phyloP scores from a whole-genome alignment of 2,888 invertebrate species.

The Hypomecis punctinalis region DNA sequence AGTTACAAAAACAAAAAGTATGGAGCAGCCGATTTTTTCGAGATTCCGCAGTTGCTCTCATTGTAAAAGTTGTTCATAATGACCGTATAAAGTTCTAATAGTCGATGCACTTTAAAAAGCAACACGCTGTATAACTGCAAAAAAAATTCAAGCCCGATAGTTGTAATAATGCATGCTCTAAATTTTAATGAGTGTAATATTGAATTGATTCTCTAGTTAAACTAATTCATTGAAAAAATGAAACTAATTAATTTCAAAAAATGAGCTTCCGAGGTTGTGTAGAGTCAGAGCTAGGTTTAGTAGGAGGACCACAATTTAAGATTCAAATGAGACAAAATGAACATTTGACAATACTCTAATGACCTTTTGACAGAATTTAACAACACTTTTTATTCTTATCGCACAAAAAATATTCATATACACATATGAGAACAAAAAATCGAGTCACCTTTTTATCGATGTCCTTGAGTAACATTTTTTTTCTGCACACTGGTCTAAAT shows the following conservation, averaged over 20 bases:
- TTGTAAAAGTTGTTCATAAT: no score
- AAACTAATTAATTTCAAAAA: conserved; percentile 30
- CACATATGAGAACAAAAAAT: conserved; percentile 11
- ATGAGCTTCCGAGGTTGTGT: conserved; percentile 81
- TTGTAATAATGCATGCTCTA: not conserved
- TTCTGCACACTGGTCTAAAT: no score
- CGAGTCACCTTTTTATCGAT: conserved; percentile 10
- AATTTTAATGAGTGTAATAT: not conserved
- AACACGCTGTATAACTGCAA: no score
- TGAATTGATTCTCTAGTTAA: no score
- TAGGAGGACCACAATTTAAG: conserved; percentile 59
- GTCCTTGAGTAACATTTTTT: no score
- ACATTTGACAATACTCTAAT: conserved; percentile 76
- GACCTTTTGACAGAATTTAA: conserved; percentile 71
- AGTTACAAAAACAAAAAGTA: no score
- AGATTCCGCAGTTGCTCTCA: no score
- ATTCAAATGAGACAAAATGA: conserved; percentile 58
- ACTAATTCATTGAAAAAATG: no score
- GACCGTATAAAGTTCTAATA: no score
- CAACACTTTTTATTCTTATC: conserved; percentile 62
- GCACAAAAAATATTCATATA: conserved; percentile 67
- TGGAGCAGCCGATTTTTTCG: no score
- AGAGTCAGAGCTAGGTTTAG: conserved; percentile 64
- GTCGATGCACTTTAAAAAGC: no score
- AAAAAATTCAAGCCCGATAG: no score